Percentiles rank a stretch among this genome's conserved stretches.
phyloP scores from a whole-genome alignment of 2,797 vertebrate genomes.

The Enteromius trimaculatus region DNA sequence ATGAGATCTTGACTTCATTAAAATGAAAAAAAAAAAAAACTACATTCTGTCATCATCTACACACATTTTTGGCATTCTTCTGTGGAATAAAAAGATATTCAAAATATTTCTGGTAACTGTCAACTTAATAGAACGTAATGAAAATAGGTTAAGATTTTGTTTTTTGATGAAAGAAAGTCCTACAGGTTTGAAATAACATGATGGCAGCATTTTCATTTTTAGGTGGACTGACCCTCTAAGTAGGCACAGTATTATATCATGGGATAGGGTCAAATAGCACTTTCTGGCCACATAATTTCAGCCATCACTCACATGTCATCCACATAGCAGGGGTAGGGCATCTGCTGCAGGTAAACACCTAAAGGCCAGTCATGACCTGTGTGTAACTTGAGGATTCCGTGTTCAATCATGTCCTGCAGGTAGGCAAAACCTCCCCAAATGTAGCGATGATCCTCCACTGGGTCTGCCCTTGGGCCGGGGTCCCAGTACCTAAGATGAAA shows the following conservation, averaged over 20 bases:
- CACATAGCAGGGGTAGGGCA: constrained; percentile 97
- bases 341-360: constrained; percentile 95
- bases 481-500: constrained; percentile 90
- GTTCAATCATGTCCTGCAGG: constrained; percentile 97
- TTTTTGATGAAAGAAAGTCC: neutral
- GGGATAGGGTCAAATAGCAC: neutral
- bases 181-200: neutral
- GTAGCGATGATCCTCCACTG: constrained; percentile 91
- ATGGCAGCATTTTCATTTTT: neutral
- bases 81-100: neutral
- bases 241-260: neutral
- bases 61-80: neutral
- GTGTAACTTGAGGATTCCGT: constrained; percentile 89
- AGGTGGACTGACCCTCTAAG: neutral
- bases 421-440: constrained; percentile 98
- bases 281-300: neutral
- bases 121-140: neutral
- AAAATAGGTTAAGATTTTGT: neutral
- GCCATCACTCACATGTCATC: constrained; percentile 90
- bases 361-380: constrained; percentile 78
- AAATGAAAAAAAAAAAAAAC: neutral
- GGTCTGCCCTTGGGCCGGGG: constrained; percentile 93
- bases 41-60: no score
- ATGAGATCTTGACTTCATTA: neutral
- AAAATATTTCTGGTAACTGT: neutral